Percentiles rank a stretch among this genome's conserved stretches.
Evolutionary conservation across 2,797 vertebrate species (phyloP).

Genomic region (Propithecus perrieri): DNA sequence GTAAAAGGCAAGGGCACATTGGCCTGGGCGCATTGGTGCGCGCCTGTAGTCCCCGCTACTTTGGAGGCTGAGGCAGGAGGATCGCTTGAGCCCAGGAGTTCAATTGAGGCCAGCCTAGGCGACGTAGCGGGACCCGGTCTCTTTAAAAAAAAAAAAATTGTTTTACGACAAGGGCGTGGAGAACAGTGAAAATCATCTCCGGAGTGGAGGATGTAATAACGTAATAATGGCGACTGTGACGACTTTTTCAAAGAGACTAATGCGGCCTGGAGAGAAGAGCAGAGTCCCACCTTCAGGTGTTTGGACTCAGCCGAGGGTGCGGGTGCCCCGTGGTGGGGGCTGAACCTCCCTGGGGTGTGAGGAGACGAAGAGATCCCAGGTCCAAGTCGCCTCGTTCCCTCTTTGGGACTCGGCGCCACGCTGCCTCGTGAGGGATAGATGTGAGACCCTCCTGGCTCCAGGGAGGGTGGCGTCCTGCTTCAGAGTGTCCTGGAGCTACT

Average conservation of each 20-base stretch:
- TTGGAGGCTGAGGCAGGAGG: no score
- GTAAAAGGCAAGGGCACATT: no score
- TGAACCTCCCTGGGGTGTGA: not conserved
- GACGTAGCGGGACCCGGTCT: no score
- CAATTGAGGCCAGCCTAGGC: no score
- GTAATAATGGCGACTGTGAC: not conserved
- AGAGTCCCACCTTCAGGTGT: not conserved
- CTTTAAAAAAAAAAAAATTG: not conserved
- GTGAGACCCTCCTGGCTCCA: not conserved
- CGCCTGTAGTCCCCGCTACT: no score
- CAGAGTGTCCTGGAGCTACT: not conserved
- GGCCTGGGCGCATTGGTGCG: no score
- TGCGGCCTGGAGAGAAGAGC: not conserved
- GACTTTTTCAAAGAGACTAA: not conserved
- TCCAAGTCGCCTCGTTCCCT: not conserved
- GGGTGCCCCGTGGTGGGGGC: fast-evolving
- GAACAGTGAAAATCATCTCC: not conserved
- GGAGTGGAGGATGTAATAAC: not conserved
- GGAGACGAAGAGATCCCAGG: not conserved
- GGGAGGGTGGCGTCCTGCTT: not conserved
- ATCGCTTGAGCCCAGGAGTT: no score
- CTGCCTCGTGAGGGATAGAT: not conserved
- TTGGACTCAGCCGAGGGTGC: not conserved
- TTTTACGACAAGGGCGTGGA: no score
- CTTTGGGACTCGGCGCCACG: not conserved